Conservation (phyloP, 2,113 vertebrate genomes). For the Pachyramphus minor region DNA sequence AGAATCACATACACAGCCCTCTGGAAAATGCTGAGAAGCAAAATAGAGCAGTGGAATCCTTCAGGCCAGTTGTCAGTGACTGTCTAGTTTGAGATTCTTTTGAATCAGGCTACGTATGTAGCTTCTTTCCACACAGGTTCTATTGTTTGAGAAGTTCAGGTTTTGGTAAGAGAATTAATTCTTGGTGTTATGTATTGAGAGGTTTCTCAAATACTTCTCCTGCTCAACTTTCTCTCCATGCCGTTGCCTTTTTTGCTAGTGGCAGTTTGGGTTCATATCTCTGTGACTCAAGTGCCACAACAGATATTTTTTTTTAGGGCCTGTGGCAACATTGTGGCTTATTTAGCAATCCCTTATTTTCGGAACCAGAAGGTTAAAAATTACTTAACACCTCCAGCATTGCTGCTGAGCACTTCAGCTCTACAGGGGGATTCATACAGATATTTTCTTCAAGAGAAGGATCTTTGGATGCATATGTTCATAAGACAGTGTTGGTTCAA, state of each 20-base stretch:
- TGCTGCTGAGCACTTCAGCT: not conserved
- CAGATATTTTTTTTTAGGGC: not conserved
- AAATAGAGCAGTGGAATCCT: not conserved
- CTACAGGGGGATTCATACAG: not conserved
- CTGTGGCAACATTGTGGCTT: not conserved
- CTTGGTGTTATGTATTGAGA: not conserved
- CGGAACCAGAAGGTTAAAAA: not conserved
- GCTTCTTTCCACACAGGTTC: not conserved
- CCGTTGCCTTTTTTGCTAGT: not conserved
- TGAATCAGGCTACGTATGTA: not conserved
- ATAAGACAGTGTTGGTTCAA: rapidly evolving
- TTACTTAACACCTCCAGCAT: not conserved
- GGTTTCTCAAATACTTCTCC: not conserved
- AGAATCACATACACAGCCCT: not conserved
- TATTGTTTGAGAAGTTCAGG: not conserved
- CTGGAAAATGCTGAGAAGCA: not conserved
- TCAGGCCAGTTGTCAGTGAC: not conserved
- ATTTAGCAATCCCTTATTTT: not conserved
- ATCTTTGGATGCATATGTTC: not conserved
- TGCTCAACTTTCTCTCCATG: not conserved
- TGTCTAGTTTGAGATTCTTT: not conserved
- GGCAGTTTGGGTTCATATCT: not conserved
- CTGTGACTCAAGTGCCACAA: not conserved
- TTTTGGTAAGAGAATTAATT: not conserved
- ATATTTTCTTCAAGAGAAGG: not conserved